Base-by-base conservation (phyloP, 1,140 invertebrate species). In the Drosophila albomicans region DNA sequence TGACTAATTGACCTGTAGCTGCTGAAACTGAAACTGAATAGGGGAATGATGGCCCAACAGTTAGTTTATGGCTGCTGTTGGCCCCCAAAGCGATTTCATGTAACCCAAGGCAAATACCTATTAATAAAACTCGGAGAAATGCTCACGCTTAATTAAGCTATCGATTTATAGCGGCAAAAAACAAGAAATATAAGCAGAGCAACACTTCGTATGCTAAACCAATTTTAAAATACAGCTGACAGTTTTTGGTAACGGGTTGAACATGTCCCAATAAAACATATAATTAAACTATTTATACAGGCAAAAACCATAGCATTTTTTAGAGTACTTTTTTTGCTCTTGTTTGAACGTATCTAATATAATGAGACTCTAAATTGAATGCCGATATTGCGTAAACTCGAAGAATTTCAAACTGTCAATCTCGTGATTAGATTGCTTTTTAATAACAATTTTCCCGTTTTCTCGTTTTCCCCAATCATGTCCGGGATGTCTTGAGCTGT, bases 111-210 rank as follows among this genome's bases (percentile, higher is more conserved):
- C 85, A 81, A 62, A 54, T 58, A 81, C 84, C 84, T 88, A 88
- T 88, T 84, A 88, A 88, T 88, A 88, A 66, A 81, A 57, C 58
- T 59, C 35, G 30, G 74, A 84, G 69, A 88, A 73, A 78, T 75
- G 76, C 78, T 84, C 70, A 88, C 84, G 85, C 84, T 88, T 88
- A 88, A 88, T 88, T 88, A 88, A 84, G 73, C 85, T 89, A 88
- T 88, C 85, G 84, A 88, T 88, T 88, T 70, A 70, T 88, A 57
- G 58, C 43, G 58, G 65, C 64, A 75, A 78, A 81, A 81, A 74
- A 64, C 59, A 67, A 64, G 61, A 66, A 63, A 75, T 51, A 71
- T 63, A 35, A 38, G 10, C 28, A 25, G 46, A 46, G 28, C 61
- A 30, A 15, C 4, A 35, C 25, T 45, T 15, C 38, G 3, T 35